Evolutionary conservation across 2,888 invertebrate genomes (phyloP).

Genomic region (Timema cristinae): DNA sequence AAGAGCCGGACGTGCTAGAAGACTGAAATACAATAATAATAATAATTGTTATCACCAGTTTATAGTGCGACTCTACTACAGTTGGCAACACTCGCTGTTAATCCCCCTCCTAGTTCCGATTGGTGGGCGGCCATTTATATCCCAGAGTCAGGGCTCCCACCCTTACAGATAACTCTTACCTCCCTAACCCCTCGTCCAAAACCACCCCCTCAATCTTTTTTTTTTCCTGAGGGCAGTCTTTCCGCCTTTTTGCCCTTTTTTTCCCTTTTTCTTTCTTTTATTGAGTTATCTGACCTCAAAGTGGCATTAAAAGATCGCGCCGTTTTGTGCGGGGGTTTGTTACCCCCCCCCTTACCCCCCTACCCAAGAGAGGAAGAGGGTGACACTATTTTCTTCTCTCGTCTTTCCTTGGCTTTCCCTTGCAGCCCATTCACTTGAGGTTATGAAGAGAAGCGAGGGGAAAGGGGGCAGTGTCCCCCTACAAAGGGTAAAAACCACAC

Average conservation of each 20-base stretch:
- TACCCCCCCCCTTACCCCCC: not conserved
- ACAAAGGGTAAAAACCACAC: no score
- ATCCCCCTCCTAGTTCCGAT: no score
- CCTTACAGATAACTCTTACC: not conserved
- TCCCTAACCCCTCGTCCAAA: not conserved
- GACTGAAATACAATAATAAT: no score
- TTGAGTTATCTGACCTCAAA: slow-evolving; percentile 28
- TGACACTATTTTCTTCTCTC: not conserved
- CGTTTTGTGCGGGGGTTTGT: not conserved
- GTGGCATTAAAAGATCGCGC: slow-evolving; percentile 26
- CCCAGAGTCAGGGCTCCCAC: slow-evolving; percentile 2
- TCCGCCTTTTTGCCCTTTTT: not conserved
- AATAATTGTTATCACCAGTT: no score
- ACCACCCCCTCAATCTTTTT: not conserved
- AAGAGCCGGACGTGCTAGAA: no score
- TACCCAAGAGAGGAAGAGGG: no score
- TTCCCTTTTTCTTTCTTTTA: slow-evolving; percentile 18
- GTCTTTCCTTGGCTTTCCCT: slow-evolving; percentile 2
- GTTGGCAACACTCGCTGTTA: no score
- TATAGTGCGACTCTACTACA: no score
- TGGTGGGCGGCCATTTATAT: slow-evolving; percentile 10
- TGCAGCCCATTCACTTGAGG: slow-evolving; percentile 7
- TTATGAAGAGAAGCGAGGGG: not conserved
- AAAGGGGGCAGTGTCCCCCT: no score
- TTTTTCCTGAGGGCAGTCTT: not conserved